Evolutionary conservation across 2,888 invertebrate species (phyloP).

Genomic region (Drosophila acutilabella): DNA sequence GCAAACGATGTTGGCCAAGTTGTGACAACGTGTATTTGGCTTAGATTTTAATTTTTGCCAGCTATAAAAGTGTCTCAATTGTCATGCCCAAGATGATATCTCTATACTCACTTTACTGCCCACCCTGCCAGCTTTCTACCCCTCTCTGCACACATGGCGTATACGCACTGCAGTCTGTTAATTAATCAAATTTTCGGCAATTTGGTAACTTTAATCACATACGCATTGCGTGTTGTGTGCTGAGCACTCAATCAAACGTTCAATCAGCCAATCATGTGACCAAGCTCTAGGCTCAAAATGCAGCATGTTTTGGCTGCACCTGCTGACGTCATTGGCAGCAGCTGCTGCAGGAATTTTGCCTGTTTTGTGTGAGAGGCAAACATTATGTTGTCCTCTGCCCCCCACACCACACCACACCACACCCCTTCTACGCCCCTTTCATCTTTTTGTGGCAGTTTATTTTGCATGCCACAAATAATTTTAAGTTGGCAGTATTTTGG

Average conservation of each 20-base stretch:
- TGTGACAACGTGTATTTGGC: conserved; percentile 56
- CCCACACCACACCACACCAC: no score
- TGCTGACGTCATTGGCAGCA: conserved; percentile 22
- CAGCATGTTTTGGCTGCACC: conserved; percentile 5
- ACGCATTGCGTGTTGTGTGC: conserved; percentile 11
- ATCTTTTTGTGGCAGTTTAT: conserved; percentile 25
- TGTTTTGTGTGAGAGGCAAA: conserved; percentile 22
- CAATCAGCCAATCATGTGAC: conserved; percentile 42
- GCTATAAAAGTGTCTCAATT: conserved; percentile 55
- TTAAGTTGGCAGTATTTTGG: conserved; percentile 35
- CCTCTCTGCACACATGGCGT: conserved; percentile 21
- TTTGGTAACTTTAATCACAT: neutral
- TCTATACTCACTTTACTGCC: neutral
- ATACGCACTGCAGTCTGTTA: conserved; percentile 44
- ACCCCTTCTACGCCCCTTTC: neutral
- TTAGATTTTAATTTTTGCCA: conserved; percentile 76
- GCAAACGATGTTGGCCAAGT: conserved; percentile 47
- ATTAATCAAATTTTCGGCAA: conserved; percentile 21
- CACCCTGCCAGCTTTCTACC: neutral
- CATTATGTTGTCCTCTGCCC: conserved; percentile 11
- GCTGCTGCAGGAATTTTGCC: conserved; percentile 20
- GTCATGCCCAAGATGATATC: conserved; percentile 22
- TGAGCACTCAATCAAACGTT: conserved; percentile 21
- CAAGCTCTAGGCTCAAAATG: neutral
- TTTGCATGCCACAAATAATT: conserved; percentile 67